Percentiles rank a stretch among this genome's conserved stretches.
Conservation (phyloP, 2,888 invertebrate species). For the Lypha dubia region DNA sequence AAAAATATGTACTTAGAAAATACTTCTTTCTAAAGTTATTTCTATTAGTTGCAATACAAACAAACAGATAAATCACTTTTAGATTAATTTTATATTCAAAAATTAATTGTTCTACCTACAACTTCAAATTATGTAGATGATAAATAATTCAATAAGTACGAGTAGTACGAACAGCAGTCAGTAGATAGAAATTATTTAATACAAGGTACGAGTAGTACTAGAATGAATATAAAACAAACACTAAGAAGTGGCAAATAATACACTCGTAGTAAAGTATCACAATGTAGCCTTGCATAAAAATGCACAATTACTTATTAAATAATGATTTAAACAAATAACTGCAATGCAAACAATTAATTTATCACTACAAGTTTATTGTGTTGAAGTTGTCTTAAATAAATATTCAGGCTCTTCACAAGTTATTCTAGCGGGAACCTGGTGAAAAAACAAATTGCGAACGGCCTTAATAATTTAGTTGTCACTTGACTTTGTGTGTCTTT, state of each 20-base stretch:
- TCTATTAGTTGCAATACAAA: neutral
- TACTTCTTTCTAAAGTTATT: slow-evolving; percentile 3
- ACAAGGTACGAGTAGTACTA: slow-evolving; percentile 1
- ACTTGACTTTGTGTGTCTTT: slow-evolving; percentile 2
- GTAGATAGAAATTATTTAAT: slow-evolving; percentile 7
- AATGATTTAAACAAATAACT: slow-evolving; percentile 36
- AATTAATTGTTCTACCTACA: slow-evolving; percentile 29
- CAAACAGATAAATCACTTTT: slow-evolving; percentile 29
- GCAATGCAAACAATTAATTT: slow-evolving; percentile 25
- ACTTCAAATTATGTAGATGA: slow-evolving; percentile 27
- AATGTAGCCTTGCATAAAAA: slow-evolving; percentile 39
- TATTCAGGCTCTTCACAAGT: slow-evolving; percentile 34
- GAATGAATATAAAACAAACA: neutral
- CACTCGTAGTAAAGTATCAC: neutral
- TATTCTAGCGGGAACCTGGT: neutral
- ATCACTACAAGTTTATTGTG: slow-evolving; percentile 42
- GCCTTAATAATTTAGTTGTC: slow-evolving; percentile 29
- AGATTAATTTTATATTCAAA: neutral
- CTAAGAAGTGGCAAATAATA: slow-evolving; percentile 24
- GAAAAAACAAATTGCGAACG: neutral
- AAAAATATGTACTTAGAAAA: neutral
- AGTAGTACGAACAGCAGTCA: neutral
- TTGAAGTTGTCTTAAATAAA: slow-evolving; percentile 29
- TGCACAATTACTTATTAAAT: slow-evolving; percentile 35
- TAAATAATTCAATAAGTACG: slow-evolving; percentile 32